Evolutionary conservation across 2,797 vertebrate genomes (phyloP).

Genomic region (Coregonus ussuriensis): DNA sequence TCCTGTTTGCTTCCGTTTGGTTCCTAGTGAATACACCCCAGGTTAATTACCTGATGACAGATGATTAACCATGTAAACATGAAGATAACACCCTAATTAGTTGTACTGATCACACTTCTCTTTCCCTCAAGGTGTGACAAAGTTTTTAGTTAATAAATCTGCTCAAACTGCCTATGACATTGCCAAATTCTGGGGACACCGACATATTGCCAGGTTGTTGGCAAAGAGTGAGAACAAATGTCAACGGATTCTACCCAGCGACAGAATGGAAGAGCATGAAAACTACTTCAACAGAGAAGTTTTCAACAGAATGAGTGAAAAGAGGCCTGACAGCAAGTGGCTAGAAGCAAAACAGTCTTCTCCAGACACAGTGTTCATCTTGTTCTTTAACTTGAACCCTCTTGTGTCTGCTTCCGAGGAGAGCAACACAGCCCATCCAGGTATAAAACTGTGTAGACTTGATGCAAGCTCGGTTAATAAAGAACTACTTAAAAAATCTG

Average conservation of each 20-base stretch:
- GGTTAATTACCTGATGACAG: background rate
- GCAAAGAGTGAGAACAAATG: slow-evolving; percentile 52
- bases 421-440: slow-evolving; percentile 55
- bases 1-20: background rate
- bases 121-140: slow-evolving; percentile 81
- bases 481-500: slow-evolving; percentile 70
- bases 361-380: slow-evolving; percentile 79
- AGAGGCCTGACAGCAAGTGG: slow-evolving; percentile 83
- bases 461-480: slow-evolving; percentile 70
- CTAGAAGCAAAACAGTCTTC: slow-evolving; percentile 75
- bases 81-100: background rate
- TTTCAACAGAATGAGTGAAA: slow-evolving; percentile 85
- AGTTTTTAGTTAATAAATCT: slow-evolving; percentile 79
- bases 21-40: background rate
- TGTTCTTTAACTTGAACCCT: slow-evolving; percentile 87
- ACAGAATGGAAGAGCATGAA: slow-evolving; percentile 61
- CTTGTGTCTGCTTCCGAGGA: slow-evolving; percentile 68
- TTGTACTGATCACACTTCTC: background rate
- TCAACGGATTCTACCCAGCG: slow-evolving; percentile 58
- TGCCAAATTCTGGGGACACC: slow-evolving; percentile 92
- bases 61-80: background rate
- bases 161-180: slow-evolving; percentile 89
- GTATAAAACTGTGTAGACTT: slow-evolving; percentile 80
- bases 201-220: slow-evolving; percentile 81
- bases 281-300: slow-evolving; percentile 87